phyloP scores from a whole-genome alignment of 1,140 invertebrate species.

The Ceratosolen solmsi region DNA sequence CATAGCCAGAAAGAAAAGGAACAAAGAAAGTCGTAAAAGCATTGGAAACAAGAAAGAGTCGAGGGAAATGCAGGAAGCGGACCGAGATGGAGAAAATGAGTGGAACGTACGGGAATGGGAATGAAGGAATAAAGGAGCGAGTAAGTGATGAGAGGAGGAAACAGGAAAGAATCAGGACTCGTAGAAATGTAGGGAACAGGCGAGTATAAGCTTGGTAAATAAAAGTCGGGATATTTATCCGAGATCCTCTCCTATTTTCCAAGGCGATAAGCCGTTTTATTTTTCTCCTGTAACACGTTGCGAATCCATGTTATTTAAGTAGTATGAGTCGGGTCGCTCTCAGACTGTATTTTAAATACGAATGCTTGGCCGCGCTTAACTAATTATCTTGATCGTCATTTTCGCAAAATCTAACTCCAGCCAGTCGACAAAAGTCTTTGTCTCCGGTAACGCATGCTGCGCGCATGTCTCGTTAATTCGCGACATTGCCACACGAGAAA shows the following conservation, averaged over 20 bases:
- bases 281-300: not conserved
- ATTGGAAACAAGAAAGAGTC: constrained; percentile 34
- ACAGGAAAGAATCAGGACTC: constrained; percentile 16
- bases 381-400: not conserved
- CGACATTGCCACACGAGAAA: not conserved
- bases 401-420: not conserved
- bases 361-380: not conserved
- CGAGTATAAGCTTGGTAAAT: constrained; percentile 11
- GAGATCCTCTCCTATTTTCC: not conserved
- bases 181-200: constrained; percentile 26
- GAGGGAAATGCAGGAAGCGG: constrained; percentile 8
- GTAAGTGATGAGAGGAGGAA: constrained; percentile 34
- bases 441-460: not conserved
- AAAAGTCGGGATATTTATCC: constrained; percentile 21
- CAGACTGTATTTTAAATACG: not conserved
- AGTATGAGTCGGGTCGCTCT: constrained; percentile 2
- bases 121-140: constrained; percentile 15
- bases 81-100: constrained; percentile 37
- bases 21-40: constrained; percentile 43
- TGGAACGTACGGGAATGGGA: constrained; percentile 4
- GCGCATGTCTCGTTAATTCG: not conserved
- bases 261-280: constrained; percentile 24
- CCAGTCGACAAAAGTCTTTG: not conserved
- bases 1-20: constrained; percentile 35
- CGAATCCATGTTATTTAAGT: not conserved